Percentiles rank a stretch among this genome's conserved stretches.
Conservation (phyloP, 2,113 vertebrate genomes). For the Malurus melanocephalus region DNA sequence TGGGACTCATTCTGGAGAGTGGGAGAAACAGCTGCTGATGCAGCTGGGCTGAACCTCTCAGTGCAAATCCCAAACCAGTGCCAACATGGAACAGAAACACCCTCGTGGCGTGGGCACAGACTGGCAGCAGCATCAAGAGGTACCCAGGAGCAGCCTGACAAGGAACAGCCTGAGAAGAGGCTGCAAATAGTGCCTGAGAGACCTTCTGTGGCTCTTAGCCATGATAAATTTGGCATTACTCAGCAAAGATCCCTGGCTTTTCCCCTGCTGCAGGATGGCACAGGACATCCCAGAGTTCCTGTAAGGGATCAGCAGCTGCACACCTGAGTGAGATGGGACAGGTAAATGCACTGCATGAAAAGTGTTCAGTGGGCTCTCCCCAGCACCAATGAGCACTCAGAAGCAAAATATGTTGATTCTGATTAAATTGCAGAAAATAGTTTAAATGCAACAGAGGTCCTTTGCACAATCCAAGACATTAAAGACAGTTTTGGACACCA, state of each 20-base stretch:
- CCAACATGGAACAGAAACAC: background rate
- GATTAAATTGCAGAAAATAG: background rate
- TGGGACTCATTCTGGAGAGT: background rate
- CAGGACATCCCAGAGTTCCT: fast-evolving
- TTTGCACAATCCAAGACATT: background rate
- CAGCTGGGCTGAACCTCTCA: background rate
- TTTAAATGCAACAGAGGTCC: background rate
- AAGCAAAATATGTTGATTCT: background rate
- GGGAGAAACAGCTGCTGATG: background rate
- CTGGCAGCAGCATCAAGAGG: background rate
- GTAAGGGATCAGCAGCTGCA: background rate
- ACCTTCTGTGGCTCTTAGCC: background rate
- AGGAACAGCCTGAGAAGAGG: background rate
- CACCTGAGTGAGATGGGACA: background rate
- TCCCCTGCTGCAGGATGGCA: background rate
- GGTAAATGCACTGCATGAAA: background rate
- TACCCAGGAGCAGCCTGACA: background rate
- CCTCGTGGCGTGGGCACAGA: background rate
- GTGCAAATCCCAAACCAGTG: background rate
- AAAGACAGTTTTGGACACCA: background rate
- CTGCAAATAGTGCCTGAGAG: background rate
- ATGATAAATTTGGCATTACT: background rate
- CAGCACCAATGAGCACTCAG: background rate
- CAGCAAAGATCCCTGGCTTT: background rate
- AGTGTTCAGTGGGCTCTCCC: background rate